Base-by-base conservation (phyloP, 1,140 invertebrate species). In the Lepidostoma basale region DNA sequence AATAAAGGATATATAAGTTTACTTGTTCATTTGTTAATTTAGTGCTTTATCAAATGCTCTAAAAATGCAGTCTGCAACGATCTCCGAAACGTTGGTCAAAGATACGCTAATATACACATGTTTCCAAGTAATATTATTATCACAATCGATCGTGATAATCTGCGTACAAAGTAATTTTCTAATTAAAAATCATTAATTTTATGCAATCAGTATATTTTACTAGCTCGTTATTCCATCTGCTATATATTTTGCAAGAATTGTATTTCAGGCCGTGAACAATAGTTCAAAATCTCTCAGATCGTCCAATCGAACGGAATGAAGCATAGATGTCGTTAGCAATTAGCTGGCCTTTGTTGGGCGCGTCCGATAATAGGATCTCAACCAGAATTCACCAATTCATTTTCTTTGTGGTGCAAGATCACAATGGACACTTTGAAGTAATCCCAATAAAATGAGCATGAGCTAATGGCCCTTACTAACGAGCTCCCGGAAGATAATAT, bases 401-500 rank as follows among this genome's bases (percentile, higher is more conserved):
- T 59, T 59, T 59, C 33, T 59, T 59, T 59, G 54, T 59, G 18
- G 30, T 23, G n/a, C 3, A 39, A 20, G 49, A 30, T 40, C 20
- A 59, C 54, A 59, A 59, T 59, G 30, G 30, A 40, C 54, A 59
- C 54, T 59, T 59, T 59, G 54, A 59, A 59, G 54, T 40, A 20
- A 40, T 59, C 54, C 33, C 14, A 59, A 59, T 59, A 59, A 59
- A 59, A 59, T 59, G 54, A 59, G 40, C 33, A 59, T 18, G 22
- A 45, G 59, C 40, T 62, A 62, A 62, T 62, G 36, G 40, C 59
- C 14, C 14, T 16, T 3, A 18, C 59, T 62, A 62, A 62, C 59
- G 59, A 62, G 59, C 39, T 62, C 59, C 16, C 59, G 22, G 40
- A 62, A 42, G 59, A 44, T 54, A 16, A 4, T 54, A 20, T 40